Evolutionary conservation across 1,140 invertebrate genomes (phyloP).

Genomic region (Drosophila asahinai): DNA sequence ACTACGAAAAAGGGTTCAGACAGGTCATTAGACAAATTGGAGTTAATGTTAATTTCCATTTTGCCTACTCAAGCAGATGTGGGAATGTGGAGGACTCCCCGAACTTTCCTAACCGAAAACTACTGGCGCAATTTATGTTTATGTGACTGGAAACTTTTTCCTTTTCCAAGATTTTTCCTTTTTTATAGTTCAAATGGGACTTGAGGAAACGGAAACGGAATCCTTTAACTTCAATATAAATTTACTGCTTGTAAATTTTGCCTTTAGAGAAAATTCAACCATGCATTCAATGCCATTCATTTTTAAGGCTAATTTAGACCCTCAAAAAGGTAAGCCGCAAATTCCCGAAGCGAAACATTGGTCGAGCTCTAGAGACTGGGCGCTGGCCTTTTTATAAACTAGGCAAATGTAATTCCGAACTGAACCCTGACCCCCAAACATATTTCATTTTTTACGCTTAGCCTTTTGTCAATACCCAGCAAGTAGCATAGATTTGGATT

Average conservation of each 20-base stretch:
- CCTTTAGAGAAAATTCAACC: conserved; percentile 46
- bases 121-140: conserved; percentile 82
- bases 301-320: conserved; percentile 44
- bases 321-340: conserved; percentile 46
- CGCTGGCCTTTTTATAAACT: conserved; percentile 64
- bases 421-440: conserved; percentile 44
- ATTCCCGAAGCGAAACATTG: conserved; percentile 55
- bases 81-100: conserved; percentile 21
- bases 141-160: conserved; percentile 77
- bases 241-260: conserved; percentile 67
- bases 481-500: conserved; percentile 66
- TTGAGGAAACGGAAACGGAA: conserved; percentile 35
- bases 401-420: conserved; percentile 61
- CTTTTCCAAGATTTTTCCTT: conserved; percentile 9
- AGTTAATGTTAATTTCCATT: conserved; percentile 68
- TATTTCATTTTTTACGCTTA: conserved; percentile 77
- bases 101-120: conserved; percentile 67
- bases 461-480: conserved; percentile 65
- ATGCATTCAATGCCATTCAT: conserved; percentile 61
- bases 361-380: conserved; percentile 54
- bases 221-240: conserved; percentile 64
- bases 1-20: conserved; percentile 44
- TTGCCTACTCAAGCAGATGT: conserved; percentile 16
- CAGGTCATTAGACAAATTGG: conserved; percentile 75
- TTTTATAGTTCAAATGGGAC: conserved; percentile 79